Evolutionary conservation across 2,113 vertebrate genomes (phyloP), one percentile per base, ranked within the genome.

Genomic region (Chaetura pelagica): DNA sequence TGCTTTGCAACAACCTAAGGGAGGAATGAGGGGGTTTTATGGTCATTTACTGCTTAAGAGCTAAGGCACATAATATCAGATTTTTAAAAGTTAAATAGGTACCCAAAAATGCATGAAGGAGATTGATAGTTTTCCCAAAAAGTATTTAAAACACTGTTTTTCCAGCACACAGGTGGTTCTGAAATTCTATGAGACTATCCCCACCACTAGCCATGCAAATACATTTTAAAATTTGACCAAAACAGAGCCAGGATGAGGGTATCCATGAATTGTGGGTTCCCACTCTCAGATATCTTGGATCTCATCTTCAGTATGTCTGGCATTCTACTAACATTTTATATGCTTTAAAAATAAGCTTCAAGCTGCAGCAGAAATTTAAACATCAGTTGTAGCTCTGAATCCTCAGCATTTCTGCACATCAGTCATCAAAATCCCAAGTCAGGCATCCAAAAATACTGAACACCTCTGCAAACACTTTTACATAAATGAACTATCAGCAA

Each of bases 401-500:
- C 51, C 72, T 90, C 87, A 93, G 94, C 62, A 82, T 78, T 94
- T 96, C 71, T 94, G 78, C 7, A 1, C 49, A 76, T 57, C 95
- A 85, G 69, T 85, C 84, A 94, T 89, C 81, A 76, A 68, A 84
- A 90, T 96, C 78, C 52, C 69, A 84, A 97, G 92, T 78, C 77
- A 84, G 66, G 77, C 84, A 76, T 82, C 96, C 92, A 96, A 87
- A 95, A 95, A 95, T 85, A 95, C 87, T 18, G 42, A 95, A 57
- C 81, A 95, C 87, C 92, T 87, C 87, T 85, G 78, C 62, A 89
- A 91, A 90, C 67, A 79, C 78, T 93, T 91, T 82, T 83, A 93
- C 59, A 93, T 85, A 93, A 96, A 91, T 68, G 84, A 96, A 27
- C 61, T 48, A 78, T 90, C 90, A 97, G 82, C 94, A 95, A 95